A percentile compares a stretch with the other conserved stretches of the same genome.
phyloP scores from a whole-genome alignment of 2,797 vertebrate genomes.

The Chrysolophus pictus region DNA sequence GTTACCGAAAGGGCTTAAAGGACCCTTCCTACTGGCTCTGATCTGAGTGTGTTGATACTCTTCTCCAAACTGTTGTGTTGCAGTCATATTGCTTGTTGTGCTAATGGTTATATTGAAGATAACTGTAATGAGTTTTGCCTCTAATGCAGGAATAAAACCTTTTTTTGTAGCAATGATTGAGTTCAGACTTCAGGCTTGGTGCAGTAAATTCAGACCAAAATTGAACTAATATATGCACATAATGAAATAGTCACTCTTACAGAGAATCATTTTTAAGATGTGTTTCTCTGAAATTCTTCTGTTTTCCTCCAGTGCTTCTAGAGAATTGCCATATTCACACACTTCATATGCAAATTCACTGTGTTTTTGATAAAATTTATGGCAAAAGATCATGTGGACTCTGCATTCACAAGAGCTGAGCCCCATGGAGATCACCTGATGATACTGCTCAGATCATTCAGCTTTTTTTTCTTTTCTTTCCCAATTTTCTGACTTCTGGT shows the following conservation, averaged over 20 bases:
- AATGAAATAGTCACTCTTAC: background rate
- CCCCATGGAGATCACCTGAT: background rate
- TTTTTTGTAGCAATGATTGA: background rate
- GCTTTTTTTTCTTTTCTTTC: background rate
- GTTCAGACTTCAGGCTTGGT: background rate
- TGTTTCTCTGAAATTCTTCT: conserved; percentile 10
- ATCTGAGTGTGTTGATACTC: background rate
- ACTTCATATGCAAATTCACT: background rate
- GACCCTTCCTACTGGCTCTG: background rate
- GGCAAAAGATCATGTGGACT: background rate
- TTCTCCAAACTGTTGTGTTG: background rate
- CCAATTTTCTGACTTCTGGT: background rate
- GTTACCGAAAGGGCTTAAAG: background rate
- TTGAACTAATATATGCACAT: background rate
- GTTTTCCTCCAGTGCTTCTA: background rate
- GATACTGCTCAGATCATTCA: background rate
- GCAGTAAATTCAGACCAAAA: background rate
- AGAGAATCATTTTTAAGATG: background rate
- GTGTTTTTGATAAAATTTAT: background rate
- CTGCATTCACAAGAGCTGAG: background rate
- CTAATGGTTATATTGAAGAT: conserved; percentile 13
- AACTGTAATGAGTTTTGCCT: background rate
- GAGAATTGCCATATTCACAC: background rate
- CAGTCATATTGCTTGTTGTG: background rate
- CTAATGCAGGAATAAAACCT: background rate